Conservation (phyloP, 1,140 invertebrate genomes). For the Aphelinus atriplicis region DNA sequence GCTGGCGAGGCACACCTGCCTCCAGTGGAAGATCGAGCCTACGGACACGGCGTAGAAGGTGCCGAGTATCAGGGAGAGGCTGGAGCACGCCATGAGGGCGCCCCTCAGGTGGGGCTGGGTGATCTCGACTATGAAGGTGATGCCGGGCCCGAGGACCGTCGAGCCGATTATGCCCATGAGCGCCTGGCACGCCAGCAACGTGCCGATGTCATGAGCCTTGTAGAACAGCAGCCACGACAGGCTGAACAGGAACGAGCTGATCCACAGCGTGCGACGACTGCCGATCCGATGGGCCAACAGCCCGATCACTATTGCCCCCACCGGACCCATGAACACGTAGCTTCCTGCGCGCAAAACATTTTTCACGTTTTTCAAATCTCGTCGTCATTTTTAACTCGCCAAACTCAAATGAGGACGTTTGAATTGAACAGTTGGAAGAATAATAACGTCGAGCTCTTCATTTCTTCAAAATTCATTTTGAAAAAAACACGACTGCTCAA, state of each 20-base stretch:
- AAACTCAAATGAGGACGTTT: too few species aligned
- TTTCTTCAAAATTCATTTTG: too few species aligned
- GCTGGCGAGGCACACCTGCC: not conserved
- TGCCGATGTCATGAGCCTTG: not conserved
- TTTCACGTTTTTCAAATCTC: too few species aligned
- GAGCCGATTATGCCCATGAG: not conserved
- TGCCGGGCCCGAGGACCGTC: not conserved
- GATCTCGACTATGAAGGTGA: not conserved
- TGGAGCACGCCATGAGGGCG: not conserved
- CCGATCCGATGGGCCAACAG: not conserved
- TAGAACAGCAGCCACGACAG: not conserved
- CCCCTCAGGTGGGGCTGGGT: not conserved
- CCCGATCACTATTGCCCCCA: not conserved
- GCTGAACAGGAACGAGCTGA: not conserved
- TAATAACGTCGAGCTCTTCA: too few species aligned
- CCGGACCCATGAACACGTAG: not conserved
- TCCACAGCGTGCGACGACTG: not conserved
- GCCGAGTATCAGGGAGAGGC: not conserved
- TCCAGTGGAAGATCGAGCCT: not conserved
- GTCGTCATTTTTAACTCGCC: too few species aligned
- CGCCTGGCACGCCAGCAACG: not conserved
- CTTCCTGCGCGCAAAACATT: not conserved
- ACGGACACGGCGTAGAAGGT: not conserved
- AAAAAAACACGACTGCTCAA: too few species aligned
- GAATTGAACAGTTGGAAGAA: too few species aligned